Evolutionary conservation across 2,113 vertebrate genomes (phyloP), one percentile per base, ranked within the genome.

Genomic region (Cephalopterus ornatus): DNA sequence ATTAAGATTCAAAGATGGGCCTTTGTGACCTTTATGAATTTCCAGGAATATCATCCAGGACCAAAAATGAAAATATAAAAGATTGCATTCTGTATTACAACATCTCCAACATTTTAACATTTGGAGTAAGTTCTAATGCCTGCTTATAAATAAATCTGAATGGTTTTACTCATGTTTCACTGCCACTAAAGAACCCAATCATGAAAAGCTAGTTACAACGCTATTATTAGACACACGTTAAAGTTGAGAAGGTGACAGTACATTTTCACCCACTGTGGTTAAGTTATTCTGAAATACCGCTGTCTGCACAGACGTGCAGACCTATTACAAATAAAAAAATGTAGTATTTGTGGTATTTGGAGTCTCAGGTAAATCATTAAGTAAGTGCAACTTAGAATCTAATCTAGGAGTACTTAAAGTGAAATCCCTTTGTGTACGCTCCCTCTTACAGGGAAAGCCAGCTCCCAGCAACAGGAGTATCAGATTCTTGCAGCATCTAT

Each of bases 401-500:
- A 81, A 78, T 79, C 81, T 82, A 92, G 83, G 67, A 93, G 82
- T 66, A 41, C 33, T 42, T 49, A 30, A 94, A 96, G 53, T 7
- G 23, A 4, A 9, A 37, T 70, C 46, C 76, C 68, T 89, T 93
- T 95, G 85, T 82, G 41, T 46, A 42, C 1, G 1, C 74, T 97
- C 75, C 33, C 0, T 6, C 89, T 97, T 77, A 74, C 82, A 81
- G 79, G 59, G 92, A 87, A 92, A 96, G 85, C 47, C 50, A 81
- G 79, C 87, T 93, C 95, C 87, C 91, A 93, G 49, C 71, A 65
- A 81, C 81, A 89, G 70, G 88, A 95, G 94, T 97, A 98, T 98
- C 97, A 97, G 97, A 97, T 97, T 92, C 96, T 97, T 85, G 78
- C 96, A 97, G 97, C 95, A 97, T 97, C 97, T 97, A 94, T 97